These are phyloP conservation scores for Rhegmatorhina hoffmannsi DNA, from an alignment of 2,113 vertebrate species.

Conservation along the genomic window DNA sequence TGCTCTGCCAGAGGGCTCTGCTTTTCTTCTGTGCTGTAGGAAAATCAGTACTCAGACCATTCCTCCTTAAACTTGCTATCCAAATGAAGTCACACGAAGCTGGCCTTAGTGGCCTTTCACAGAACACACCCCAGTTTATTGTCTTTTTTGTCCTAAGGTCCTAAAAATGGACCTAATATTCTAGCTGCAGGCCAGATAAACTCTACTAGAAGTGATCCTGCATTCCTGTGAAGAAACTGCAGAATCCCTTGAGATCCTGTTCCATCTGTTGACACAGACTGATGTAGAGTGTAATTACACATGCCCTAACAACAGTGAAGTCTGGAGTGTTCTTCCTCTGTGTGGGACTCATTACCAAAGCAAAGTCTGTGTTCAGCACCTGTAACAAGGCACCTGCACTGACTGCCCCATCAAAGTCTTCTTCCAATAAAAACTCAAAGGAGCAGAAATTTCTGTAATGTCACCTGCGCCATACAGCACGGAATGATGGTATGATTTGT, in stretches of 20 bases:
- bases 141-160: background rate
- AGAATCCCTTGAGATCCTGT: background rate
- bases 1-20: background rate
- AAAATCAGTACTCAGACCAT: background rate
- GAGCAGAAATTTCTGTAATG: background rate
- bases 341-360: background rate
- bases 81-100: background rate
- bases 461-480: background rate
- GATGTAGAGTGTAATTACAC: background rate
- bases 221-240: background rate
- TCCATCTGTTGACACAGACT: background rate
- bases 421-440: background rate
- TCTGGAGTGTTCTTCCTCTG: background rate
- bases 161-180: background rate
- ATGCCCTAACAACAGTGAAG: background rate
- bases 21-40: background rate
- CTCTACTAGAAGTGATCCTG: background rate
- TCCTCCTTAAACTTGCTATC: background rate
- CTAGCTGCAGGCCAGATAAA: background rate
- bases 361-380: background rate
- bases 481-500: background rate
- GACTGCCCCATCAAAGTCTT: background rate
- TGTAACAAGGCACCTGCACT: background rate
- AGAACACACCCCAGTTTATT: background rate
- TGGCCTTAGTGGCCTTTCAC: background rate